Evolutionary conservation across 2,888 invertebrate genomes (phyloP), one percentile per base, ranked within the genome.

Genomic region (Drosophila stalkeri): DNA sequence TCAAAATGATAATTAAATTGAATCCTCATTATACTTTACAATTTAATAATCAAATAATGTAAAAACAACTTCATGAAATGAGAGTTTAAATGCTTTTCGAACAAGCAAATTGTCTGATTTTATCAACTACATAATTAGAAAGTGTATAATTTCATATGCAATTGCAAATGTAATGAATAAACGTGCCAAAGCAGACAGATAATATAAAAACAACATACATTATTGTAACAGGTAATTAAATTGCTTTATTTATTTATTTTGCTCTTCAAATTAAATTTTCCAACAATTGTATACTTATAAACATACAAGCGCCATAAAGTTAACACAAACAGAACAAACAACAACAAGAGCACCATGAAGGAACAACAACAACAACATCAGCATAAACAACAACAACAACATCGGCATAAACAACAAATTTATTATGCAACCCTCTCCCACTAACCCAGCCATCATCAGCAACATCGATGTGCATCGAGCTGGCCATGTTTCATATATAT

Each of bases 221-320:
- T 23, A 23, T 47, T 59, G 59, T 35, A 60, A 51, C 60, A 60
- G 52, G 72, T 72, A 75, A 76, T 75, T 75, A 61, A 35, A 35
- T 72, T 62, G 52, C 52, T 59, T 65, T 63, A 72, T 65, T 76
- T 67, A 79, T 73, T 75, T 81, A 79, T 75, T 62, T 69, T 39
- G 43, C 52, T 20, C 46, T 46, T 54, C 41, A 77, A 75, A 78
- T 78, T 66, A 47, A 75, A 72, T 78, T 72, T 72, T 33, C 49
- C 59, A 72, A 73, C 64, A 80, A 60, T 70, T 72, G 67, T 62
- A 51, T 67, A 68, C 67, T 75, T 76, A 56, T 68, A 64, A 73
- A 73, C 71, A 66, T 27, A 55, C 61, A 72, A 61, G 23, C 59
- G 41, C 46, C 67, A 64, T 60, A 69, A 78, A 78, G 49, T 78